Percentiles rank a stretch among this genome's conserved stretches.
Evolutionary conservation across 2,797 vertebrate genomes (phyloP).

Genomic region (Scyliorhinus canicula): DNA sequence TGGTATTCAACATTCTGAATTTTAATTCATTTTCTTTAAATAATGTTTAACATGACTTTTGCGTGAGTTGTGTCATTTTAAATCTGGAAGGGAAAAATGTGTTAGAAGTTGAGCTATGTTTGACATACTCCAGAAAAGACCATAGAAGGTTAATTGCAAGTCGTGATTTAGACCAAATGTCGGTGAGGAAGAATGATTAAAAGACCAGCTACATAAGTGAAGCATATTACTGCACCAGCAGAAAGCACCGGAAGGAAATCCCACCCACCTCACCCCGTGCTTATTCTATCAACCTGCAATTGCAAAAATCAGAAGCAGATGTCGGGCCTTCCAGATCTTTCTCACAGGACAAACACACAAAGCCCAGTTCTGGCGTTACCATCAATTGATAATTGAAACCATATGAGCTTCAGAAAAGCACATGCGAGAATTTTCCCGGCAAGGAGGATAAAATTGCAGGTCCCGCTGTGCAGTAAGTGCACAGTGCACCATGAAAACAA

Average conservation of each 20-base stretch:
- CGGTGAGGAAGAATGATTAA: slow-evolving; percentile 61
- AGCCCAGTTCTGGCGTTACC: slow-evolving; percentile 67
- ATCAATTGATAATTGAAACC: slow-evolving; percentile 81
- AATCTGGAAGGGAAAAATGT: not conserved
- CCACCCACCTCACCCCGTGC: slow-evolving; percentile 77
- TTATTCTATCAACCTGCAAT: slow-evolving; percentile 92
- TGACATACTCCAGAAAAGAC: slow-evolving; percentile 52
- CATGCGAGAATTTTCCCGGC: slow-evolving; percentile 25
- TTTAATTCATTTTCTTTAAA: slow-evolving; percentile 9
- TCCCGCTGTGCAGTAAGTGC: slow-evolving; percentile 77
- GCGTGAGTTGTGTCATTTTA: not conserved
- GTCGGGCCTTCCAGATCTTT: slow-evolving; percentile 69
- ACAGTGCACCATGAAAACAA: slow-evolving; percentile 77
- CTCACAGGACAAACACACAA: slow-evolving; percentile 68
- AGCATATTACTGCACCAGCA: slow-evolving; percentile 57
- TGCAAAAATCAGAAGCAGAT: slow-evolving; percentile 83
- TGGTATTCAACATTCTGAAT: not conserved
- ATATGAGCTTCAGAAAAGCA: slow-evolving; percentile 64
- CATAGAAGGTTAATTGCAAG: slow-evolving; percentile 64
- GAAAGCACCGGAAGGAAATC: slow-evolving; percentile 84
- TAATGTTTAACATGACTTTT: not conserved
- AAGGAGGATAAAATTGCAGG: slow-evolving; percentile 63
- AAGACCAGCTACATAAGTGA: slow-evolving; percentile 58
- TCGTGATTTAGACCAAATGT: slow-evolving; percentile 75
- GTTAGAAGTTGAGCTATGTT: slow-evolving; percentile 31